Conservation (phyloP, 2,888 invertebrate species). For the Calephelis perditalis region DNA sequence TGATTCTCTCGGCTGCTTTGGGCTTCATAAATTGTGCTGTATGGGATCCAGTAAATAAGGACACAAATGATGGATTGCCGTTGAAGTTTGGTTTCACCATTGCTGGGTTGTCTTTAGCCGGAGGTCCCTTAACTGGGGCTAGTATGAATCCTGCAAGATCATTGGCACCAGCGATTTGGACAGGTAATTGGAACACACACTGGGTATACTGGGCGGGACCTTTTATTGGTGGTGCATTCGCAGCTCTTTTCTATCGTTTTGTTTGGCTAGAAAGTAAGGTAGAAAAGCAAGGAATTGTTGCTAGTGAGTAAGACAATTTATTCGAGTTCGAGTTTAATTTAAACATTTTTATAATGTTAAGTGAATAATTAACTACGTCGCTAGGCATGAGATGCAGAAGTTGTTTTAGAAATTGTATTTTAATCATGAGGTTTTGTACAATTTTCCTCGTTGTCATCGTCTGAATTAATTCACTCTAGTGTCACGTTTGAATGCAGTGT, state of each 20-base stretch:
- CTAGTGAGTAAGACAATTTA: neutral
- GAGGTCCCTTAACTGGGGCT: slow-evolving; percentile 83
- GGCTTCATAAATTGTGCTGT: slow-evolving; percentile 82
- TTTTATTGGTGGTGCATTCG: slow-evolving; percentile 36
- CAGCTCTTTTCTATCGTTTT: slow-evolving; percentile 48
- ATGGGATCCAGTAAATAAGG: slow-evolving; percentile 84
- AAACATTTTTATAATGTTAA: too few relatives aligned
- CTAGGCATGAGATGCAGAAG: too few relatives aligned
- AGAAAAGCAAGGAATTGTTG: slow-evolving; percentile 15
- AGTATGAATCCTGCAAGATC: slow-evolving; percentile 86
- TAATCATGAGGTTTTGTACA: too few relatives aligned
- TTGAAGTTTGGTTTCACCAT: slow-evolving; percentile 84
- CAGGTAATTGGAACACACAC: slow-evolving; percentile 80
- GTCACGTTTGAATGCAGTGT: too few relatives aligned
- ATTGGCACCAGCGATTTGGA: slow-evolving; percentile 85
- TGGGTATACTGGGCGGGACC: slow-evolving; percentile 88
- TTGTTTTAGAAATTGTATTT: too few relatives aligned
- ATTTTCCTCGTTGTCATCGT: too few relatives aligned
- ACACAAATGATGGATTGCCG: slow-evolving; percentile 80
- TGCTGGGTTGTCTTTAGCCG: slow-evolving; percentile 80
- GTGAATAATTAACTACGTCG: too few relatives aligned
- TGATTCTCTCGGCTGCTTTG: slow-evolving; percentile 80
- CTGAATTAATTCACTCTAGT: too few relatives aligned
- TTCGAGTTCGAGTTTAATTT: too few relatives aligned
- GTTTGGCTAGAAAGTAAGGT: slow-evolving; percentile 38